Percentiles rank a stretch among this genome's conserved stretches.
Conservation (phyloP, 2,113 vertebrate genomes). For the Cyphomyrus plagiostoma region DNA sequence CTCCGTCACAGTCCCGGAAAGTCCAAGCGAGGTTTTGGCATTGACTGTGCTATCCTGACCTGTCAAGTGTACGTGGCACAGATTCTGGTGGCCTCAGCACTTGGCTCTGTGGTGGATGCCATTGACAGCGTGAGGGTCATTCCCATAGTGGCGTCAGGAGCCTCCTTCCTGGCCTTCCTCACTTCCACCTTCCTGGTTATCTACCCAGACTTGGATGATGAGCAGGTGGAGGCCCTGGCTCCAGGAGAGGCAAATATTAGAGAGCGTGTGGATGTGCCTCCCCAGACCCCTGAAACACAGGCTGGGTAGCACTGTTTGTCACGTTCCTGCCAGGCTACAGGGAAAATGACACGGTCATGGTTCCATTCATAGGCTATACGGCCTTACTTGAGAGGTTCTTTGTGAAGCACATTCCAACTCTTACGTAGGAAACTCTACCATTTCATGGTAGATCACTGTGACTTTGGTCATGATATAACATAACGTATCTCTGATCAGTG, state of each 20-base stretch:
- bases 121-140: slow-evolving; percentile 81
- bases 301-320: neutral
- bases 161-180: slow-evolving; percentile 89
- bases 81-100: slow-evolving; percentile 87
- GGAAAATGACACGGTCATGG: neutral
- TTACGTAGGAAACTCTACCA: neutral
- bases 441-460: neutral
- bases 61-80: slow-evolving; percentile 98
- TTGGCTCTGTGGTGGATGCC: slow-evolving; percentile 75
- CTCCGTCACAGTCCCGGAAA: slow-evolving; percentile 87
- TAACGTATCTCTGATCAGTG: neutral
- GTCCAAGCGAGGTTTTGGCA: slow-evolving; percentile 88
- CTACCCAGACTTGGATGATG: slow-evolving; percentile 64
- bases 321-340: neutral
- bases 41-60: slow-evolving; percentile 93
- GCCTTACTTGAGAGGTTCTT: neutral
- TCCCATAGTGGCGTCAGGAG: slow-evolving; percentile 85
- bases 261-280: slow-evolving; percentile 49
- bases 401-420: neutral
- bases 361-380: neutral
- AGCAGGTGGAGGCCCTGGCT: neutral
- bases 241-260: slow-evolving; percentile 59
- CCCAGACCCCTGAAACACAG: neutral
- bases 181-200: slow-evolving; percentile 87
- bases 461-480: neutral